Evolutionary conservation across 2,113 vertebrate species (phyloP), one percentile per base, ranked within the genome.

Genomic region (Columba janthina): DNA sequence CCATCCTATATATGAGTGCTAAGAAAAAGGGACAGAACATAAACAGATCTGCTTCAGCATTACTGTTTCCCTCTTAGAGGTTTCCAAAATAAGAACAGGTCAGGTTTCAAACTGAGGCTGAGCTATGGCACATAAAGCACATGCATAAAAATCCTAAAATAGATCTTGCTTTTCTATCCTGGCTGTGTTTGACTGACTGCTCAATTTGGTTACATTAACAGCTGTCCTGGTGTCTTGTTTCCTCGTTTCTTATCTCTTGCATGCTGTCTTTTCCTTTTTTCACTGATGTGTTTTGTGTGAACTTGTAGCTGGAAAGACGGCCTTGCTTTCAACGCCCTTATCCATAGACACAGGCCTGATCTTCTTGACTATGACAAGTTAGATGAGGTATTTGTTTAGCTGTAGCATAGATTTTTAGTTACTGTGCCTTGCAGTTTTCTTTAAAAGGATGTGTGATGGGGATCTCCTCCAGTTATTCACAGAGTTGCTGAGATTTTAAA

Each of bases 381-480:
- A 94, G 92, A 94, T 71, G 88, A 97, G 95, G 94, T 97, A 96
- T 96, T 94, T 92, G 75, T 82, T 56, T 62, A 94, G 89, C 51
- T 69, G 64, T 94, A 80, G 82, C 56, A 77, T 71, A 90, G 58
- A 61, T 34, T 72, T 94, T 85, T 95, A 89, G 76, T 92, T 89
- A 70, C 21, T 83, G 24, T 82, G 56, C 73, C 89, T 97, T 94
- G 79, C 97, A 96, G 94, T 80, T 96, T 73, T 97, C 89, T 96
- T 88, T 98, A 90, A 98, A 98, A 98, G 98, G 98, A 92, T 92
- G 95, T 32, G 76, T 95, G 69, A 95, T 96, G 75, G 67, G 70
- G 60, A 80, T 81, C 58, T 93, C 32, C 31, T 46, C 81, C 75
- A 79, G 16, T 66, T 66, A 58, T 56, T 84, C 34, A 51, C 67